Base-by-base conservation (phyloP, 2,797 vertebrate species). In the Champsocephalus gunnari region DNA sequence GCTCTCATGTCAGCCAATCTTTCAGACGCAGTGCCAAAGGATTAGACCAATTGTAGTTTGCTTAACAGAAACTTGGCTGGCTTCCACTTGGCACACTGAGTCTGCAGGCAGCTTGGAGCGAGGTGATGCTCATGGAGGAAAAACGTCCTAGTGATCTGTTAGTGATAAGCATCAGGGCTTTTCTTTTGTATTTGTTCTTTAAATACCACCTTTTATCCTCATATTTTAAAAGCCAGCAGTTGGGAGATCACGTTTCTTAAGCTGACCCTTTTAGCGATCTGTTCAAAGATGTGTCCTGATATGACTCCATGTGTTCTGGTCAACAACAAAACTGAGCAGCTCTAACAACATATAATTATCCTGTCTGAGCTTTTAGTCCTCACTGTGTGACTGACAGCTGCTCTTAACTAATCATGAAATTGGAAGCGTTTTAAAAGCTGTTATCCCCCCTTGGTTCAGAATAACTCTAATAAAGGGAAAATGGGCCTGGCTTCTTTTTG, bases 1-100 rank as follows among this genome's bases (percentile, higher is more conserved):
- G 79, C 78, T 75, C 77, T 86, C 63, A 64, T 62, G 85, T 81
- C 85, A 77, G 88, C 80, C 80, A 75, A 51, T 79, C 81, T 65
- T 71, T 77, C 69, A 73, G 82, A 79, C 28, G 21, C 43, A 21
- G 48, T 14, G 75, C 75, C 81, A 82, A 54, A 72, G 82, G 87
- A 91, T 89, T 88, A 84, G 57, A 78, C 73, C 81, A 54, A 77
- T 89, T 85, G 83, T 84, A 86, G 83, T 91, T 82, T 85, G 77
- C 79, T 81, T 74, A 84, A 69, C 81, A 71, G 61, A 59, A 79
- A 56, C 65, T 82, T 90, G 87, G 88, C 89, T 48, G 24, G 38
- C 28, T 16, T 87, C 71, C 87, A 88, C 75, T 71, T 87, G 87
- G 86, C 81, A 75, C 51, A 0, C 38, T 3, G 65, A 34, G 73